Base-by-base conservation (phyloP, 2,888 invertebrate genomes). In the Nephrocerus scutellatus region DNA sequence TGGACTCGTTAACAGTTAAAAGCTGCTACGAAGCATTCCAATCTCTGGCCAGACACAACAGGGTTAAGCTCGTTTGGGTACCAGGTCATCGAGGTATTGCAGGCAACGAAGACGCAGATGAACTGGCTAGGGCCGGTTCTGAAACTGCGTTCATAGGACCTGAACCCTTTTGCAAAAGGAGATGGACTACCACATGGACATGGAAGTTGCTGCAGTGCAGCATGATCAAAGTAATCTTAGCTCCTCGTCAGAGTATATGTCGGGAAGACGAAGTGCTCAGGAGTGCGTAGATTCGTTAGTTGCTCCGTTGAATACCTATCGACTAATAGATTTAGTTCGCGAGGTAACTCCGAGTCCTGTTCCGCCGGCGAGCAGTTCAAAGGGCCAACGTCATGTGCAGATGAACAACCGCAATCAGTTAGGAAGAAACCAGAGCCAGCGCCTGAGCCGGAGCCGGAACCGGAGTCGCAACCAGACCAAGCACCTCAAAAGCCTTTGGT, bases 241-340 rank as follows among this genome's bases (percentile, higher is more conserved):
- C 14, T 51, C 57, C 1, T 52, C 57, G 8, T n/a, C n/a, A n/a
- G 61, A 63, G 6, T 58, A 43, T 31, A 41, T 55, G 1, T 61
- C 63, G 8, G 73, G 71, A 6, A 60, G 74, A 25, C 69, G 70
- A 37, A 74, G 74, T 45, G 70, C 73, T 1, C 65, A 71, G 34
- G 75, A 76, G 52, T 76, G 75, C 18, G 70, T 71, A 10, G 75
- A 77, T 47, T 68, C 70, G 2, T 64, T 79, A 16, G 60, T 72
- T 0, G 73, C 75, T 23, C 72, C 72, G 0, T 61, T 80, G 23
- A 75, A 74, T 43, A 76, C 75, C 1, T 74, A 75, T 48, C 73
- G 72, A 48, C 56, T 79, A 30, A 71, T 79, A 14, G 71, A 73
- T 46, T 69, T 76, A 36, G 70, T 74, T 25, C 70, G 72, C 52